Percentiles rank a stretch among this genome's conserved stretches.
These are phyloP conservation scores for Cottoperca gobio DNA, from an alignment of 2,797 vertebrate species.

Conservation along the genomic window DNA sequence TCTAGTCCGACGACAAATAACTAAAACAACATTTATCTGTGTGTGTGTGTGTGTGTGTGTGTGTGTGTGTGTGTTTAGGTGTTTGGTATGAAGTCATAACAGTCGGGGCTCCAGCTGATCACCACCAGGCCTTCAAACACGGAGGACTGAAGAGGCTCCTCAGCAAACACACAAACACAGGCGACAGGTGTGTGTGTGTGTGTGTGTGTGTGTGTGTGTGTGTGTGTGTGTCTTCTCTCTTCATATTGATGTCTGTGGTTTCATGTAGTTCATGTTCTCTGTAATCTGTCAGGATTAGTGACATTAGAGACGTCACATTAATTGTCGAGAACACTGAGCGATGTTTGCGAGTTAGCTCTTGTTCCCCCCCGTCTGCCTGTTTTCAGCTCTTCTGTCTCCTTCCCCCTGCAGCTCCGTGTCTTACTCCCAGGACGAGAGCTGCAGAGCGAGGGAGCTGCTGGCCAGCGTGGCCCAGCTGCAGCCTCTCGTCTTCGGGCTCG, in stretches of 20 bases:
- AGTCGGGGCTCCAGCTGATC: conserved; percentile 89
- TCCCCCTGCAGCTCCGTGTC: conserved; percentile 46
- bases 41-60: too few relatives aligned
- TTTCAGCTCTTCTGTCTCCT: too few relatives aligned
- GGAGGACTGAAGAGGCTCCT: conserved; percentile 89
- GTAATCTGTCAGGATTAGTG: conserved; percentile 57
- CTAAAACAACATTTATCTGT: too few relatives aligned
- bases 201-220: conserved; percentile 8
- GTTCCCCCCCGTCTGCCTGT: too few relatives aligned
- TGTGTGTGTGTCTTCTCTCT: too few relatives aligned
- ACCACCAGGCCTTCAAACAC: conserved; percentile 91
- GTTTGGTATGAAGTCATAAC: conserved; percentile 91
- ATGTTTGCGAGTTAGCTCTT: too few relatives aligned
- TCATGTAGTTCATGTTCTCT: too few relatives aligned
- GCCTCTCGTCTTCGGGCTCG: conserved; percentile 90
- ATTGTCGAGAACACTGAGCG: too few relatives aligned
- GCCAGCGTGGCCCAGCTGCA: conserved; percentile 89
- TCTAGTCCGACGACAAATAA: too few relatives aligned
- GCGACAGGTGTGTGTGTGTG: conserved; percentile 30
- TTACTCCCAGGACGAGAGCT: conserved; percentile 90
- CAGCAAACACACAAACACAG: conserved; percentile 32
- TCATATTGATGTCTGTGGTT: conserved; percentile 16
- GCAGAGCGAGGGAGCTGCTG: conserved; percentile 91
- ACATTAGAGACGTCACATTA: background rate
- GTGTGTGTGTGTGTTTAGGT: too few relatives aligned